Conservation (phyloP, 2,113 vertebrate species). For the Notarius lentiginosus region DNA sequence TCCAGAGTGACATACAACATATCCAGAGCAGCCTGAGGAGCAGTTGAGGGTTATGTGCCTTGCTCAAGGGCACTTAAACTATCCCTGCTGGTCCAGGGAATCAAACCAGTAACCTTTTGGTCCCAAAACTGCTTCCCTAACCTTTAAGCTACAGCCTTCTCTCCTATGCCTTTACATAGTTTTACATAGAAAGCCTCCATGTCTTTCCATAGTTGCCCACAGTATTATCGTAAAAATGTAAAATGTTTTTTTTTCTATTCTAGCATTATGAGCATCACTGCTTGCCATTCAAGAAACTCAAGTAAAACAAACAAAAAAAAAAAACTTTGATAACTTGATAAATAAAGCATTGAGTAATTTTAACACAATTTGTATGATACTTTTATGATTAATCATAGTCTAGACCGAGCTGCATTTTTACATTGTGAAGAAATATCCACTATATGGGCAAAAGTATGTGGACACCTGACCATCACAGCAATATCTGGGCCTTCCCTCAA, state of each 20-base stretch:
- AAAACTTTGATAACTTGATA: background rate
- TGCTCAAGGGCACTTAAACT: too few relatives aligned
- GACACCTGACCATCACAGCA: background rate
- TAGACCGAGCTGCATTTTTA: background rate
- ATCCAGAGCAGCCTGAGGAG: too few relatives aligned
- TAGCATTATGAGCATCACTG: background rate
- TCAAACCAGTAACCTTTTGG: too few relatives aligned
- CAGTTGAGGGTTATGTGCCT: too few relatives aligned
- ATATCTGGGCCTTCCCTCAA: background rate
- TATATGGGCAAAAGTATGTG: too few relatives aligned
- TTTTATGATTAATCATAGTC: background rate
- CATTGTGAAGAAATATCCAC: background rate
- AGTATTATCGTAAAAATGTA: background rate
- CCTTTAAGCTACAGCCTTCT: too few relatives aligned
- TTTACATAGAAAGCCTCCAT: too few relatives aligned
- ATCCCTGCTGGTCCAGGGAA: too few relatives aligned
- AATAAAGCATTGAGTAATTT: background rate
- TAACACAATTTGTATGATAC: background rate
- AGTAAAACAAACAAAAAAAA: background rate
- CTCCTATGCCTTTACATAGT: too few relatives aligned
- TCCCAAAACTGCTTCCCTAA: too few relatives aligned
- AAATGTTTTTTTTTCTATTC: background rate
- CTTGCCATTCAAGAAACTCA: background rate
- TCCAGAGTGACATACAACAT: too few relatives aligned
- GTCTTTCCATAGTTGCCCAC: background rate